A percentile compares a stretch with the other conserved stretches of the same genome.
Conservation (phyloP, 2,888 invertebrate genomes). For the Lasioglossum leucozonium region DNA sequence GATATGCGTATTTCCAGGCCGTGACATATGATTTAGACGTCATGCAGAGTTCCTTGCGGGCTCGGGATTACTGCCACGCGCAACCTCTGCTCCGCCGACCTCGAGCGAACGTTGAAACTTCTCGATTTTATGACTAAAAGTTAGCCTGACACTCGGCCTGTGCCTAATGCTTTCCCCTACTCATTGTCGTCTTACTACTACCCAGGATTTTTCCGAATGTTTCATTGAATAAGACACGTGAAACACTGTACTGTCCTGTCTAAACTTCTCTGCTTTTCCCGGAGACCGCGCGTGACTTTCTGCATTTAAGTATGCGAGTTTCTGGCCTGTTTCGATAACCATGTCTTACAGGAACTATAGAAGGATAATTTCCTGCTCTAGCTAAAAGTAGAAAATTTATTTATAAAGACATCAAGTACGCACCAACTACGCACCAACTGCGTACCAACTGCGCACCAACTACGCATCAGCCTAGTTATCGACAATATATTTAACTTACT, state of each 20-base stretch:
- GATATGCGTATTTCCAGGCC: constrained; percentile 64
- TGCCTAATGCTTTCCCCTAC: background rate
- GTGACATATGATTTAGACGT: constrained; percentile 62
- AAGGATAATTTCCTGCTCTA: no score
- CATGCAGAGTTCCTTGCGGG: constrained; percentile 34
- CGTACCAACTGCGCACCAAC: no score
- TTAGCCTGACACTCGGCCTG: background rate
- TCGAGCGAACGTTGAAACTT: constrained; percentile 23
- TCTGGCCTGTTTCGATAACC: background rate
- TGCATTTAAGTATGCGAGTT: background rate
- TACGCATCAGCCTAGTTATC: no score
- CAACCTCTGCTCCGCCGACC: constrained; percentile 25
- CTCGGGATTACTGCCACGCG: constrained; percentile 47
- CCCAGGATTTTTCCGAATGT: constrained; percentile 3
- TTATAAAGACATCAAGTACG: no score
- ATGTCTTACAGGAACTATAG: background rate
- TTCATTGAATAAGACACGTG: background rate
- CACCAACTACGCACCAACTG: no score
- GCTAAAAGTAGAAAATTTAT: background rate
- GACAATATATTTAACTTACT: no score
- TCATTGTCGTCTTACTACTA: background rate
- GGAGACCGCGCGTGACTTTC: background rate
- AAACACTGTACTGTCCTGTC: background rate
- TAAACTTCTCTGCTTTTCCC: background rate
- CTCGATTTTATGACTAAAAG: constrained; percentile 18